Evolutionary conservation across 53 echinoderm and acorn worm genomes (phyloP), one percentile per base, ranked within the genome.

Genomic region (Zoroaster sp.): DNA sequence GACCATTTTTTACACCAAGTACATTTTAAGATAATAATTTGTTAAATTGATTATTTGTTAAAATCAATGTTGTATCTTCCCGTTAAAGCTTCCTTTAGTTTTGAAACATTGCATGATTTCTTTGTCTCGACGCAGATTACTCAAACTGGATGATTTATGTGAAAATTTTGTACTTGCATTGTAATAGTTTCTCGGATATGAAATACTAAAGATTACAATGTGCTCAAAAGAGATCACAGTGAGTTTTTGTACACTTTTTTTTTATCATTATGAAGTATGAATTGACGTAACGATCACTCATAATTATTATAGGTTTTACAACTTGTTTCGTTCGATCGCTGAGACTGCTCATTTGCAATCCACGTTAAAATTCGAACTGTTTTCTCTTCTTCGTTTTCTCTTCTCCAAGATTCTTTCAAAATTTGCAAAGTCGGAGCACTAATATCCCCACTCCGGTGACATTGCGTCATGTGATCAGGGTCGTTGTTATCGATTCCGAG

Each of bases 331-430:
- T 12, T 31, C 4, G 68, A 66, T 52, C 68, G 25, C 33, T 81
- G 81, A 5, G 68, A 65, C 7, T 81, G 81, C 8, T 81, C 81
- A 31, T 35, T 25, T 37, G 55, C 35, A 33, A 81, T 81, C 81
- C 81, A 81, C 1, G 17, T 66, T 20, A 81, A 41, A 30, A 81
- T 42, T 1, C 81, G 32, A 33, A 43, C 4, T 4, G 66, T 43
- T 42, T 81, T 81, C 31, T 81, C 81, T 41, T 67, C 37, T 17
- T 66, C 30, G 81, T 81, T 39, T 59, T 81, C 81, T 32, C 44
- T 66, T 31, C 44, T 45, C 67, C 81, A 81, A 0, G 81, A 81
- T 30, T 67, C 81, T 13, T 67, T 68, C 31, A 81, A 40, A 30
- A 42, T 66, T 40, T 44, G 30, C 25, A 33, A 8, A 14, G 81